Percentiles rank a stretch among this genome's conserved stretches.
phyloP scores from a whole-genome alignment of 2,797 vertebrate species.

The Parauchenoglanis punctatus region DNA sequence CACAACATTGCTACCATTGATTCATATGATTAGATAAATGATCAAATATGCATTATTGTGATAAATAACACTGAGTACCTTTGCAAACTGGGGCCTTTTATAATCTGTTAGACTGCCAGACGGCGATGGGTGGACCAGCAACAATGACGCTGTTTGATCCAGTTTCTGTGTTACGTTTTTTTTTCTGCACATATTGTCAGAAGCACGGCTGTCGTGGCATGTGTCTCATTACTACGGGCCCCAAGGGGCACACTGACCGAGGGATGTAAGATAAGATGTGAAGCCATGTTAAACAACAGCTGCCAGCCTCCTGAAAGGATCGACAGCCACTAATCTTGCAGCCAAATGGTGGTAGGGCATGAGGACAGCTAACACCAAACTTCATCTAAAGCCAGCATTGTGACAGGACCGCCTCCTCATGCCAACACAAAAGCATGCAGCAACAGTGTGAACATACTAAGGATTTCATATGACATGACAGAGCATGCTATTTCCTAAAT shows the following conservation, averaged over 20 bases:
- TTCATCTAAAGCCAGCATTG: conserved; percentile 36
- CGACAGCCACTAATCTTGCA: conserved; percentile 44
- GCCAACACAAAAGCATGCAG: conserved; percentile 15
- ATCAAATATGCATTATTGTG: background rate
- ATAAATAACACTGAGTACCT: conserved; percentile 8
- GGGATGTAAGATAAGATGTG: conserved; percentile 56
- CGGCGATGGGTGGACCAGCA: background rate
- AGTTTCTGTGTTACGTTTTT: conserved; percentile 27
- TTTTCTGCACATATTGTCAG: conserved; percentile 46
- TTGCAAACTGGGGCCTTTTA: background rate
- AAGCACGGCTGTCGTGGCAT: conserved; percentile 55
- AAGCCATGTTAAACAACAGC: conserved; percentile 61
- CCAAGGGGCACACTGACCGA: conserved; percentile 47
- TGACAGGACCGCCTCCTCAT: conserved; percentile 3
- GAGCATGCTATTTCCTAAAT: conserved; percentile 14
- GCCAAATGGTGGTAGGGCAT: conserved; percentile 47
- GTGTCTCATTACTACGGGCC: conserved; percentile 52
- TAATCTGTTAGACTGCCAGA: conserved; percentile 26
- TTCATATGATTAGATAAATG: background rate
- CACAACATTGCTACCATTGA: background rate
- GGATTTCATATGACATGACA: background rate
- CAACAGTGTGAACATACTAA: background rate
- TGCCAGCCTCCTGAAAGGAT: conserved; percentile 48
- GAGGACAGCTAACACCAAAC: conserved; percentile 33
- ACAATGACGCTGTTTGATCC: conserved; percentile 20